Percentiles rank a stretch among this genome's conserved stretches.
phyloP scores from a whole-genome alignment of 2,888 invertebrate genomes.

The Anoplius nigerrimus region DNA sequence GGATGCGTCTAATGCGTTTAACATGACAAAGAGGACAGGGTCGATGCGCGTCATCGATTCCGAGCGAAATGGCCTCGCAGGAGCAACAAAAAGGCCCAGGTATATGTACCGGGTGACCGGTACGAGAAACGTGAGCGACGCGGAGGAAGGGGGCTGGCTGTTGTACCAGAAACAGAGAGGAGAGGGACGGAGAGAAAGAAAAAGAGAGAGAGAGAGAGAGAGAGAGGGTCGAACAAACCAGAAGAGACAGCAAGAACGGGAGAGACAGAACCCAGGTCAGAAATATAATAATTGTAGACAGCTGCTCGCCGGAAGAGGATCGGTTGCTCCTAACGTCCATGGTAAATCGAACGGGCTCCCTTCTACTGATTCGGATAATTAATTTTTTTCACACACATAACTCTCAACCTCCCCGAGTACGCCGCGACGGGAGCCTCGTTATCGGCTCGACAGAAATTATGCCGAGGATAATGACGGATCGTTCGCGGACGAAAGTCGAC shows the following conservation, averaged over 20 bases:
- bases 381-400: slow-evolving; percentile 26
- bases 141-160: no score
- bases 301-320: slow-evolving; percentile 62
- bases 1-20: slow-evolving; percentile 68
- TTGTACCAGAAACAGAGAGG: slow-evolving; percentile 25
- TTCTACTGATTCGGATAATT: slow-evolving; percentile 43
- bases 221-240: not conserved
- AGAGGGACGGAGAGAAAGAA: no score
- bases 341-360: slow-evolving; percentile 45
- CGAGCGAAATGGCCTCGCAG: slow-evolving; percentile 57
- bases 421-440: no score
- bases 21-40: slow-evolving; percentile 66
- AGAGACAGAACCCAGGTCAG: slow-evolving; percentile 49
- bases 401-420: no score
- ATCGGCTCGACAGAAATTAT: no score
- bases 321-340: slow-evolving; percentile 54
- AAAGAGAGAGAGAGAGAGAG: slow-evolving; percentile 6
- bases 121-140: slow-evolving; percentile 13
- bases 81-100: slow-evolving; percentile 60
- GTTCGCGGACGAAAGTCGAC: no score
- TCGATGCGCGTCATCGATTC: slow-evolving; percentile 71
- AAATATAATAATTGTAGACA: slow-evolving; percentile 69
- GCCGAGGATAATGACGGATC: no score
- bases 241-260: slow-evolving; percentile 10
- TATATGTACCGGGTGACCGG: slow-evolving; percentile 53